phyloP scores from a whole-genome alignment of 2,113 vertebrate genomes.

The Poeciliopsis prolifica region DNA sequence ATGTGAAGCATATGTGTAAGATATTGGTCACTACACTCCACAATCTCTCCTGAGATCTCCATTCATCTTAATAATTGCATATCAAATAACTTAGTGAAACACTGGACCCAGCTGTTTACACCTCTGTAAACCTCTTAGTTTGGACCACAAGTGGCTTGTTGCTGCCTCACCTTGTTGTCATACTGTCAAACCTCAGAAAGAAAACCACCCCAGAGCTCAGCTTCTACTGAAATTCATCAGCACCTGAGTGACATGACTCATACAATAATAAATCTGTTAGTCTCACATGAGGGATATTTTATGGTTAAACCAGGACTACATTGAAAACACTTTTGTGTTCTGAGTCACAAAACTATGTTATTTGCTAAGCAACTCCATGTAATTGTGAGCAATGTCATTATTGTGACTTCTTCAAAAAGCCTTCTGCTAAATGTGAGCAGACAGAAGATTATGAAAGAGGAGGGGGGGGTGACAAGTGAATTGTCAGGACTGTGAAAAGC shows the following conservation, averaged over 20 bases:
- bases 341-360: not conserved
- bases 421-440: constrained; percentile 18
- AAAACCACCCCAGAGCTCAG: constrained; percentile 39
- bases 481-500: constrained; percentile 33
- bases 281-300: constrained; percentile 23
- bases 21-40: too few relatives aligned
- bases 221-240: constrained; percentile 26
- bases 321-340: not conserved
- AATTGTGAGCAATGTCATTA: not conserved
- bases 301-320: not conserved
- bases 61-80: not conserved
- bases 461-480: constrained; percentile 14
- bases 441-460: constrained; percentile 2
- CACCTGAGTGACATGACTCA: constrained; percentile 42
- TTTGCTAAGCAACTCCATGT: not conserved
- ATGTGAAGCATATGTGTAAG: too few relatives aligned
- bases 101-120: constrained; percentile 9
- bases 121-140: constrained; percentile 30
- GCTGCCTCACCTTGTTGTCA: constrained; percentile 60
- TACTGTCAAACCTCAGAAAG: constrained; percentile 41
- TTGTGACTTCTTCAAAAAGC: constrained; percentile 9
- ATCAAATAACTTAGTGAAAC: not conserved
- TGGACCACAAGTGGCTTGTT: constrained; percentile 34
- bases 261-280: constrained; percentile 22
- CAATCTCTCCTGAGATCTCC: not conserved